Conservation (phyloP, 2,113 vertebrate genomes). For the Natator depressus region DNA sequence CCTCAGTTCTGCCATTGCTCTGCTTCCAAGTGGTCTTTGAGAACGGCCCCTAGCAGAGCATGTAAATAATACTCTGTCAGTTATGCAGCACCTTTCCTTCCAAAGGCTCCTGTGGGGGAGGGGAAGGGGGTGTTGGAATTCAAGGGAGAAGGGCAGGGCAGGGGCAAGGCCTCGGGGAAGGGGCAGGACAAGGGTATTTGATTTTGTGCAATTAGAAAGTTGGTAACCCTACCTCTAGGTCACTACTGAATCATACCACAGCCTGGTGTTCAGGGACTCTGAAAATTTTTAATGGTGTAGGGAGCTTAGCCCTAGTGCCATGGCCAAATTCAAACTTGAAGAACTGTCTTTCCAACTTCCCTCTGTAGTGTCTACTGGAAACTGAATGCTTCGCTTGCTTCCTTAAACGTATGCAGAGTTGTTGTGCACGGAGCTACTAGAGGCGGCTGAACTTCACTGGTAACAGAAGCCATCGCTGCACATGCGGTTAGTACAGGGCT, state of each 20-base stretch:
- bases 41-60: accelerated
- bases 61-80: neutral
- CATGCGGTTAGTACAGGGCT: neutral
- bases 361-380: too few species aligned
- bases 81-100: neutral
- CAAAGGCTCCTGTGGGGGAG: neutral
- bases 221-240: neutral
- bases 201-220: too few species aligned
- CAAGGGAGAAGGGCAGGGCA: too few species aligned
- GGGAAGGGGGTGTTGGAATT: neutral
- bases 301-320: neutral
- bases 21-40: neutral
- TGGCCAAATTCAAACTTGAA: neutral
- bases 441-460: neutral
- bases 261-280: neutral
- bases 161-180: too few species aligned
- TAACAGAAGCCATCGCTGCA: neutral
- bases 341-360: neutral
- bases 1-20: too few species aligned
- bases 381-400: neutral
- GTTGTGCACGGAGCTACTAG: neutral
- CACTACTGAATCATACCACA: neutral
- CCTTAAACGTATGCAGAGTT: neutral
- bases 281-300: neutral
- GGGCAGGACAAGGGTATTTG: too few species aligned